phyloP scores from a whole-genome alignment of 1,140 invertebrate genomes.

The Ptiloglossa arizonensis region DNA sequence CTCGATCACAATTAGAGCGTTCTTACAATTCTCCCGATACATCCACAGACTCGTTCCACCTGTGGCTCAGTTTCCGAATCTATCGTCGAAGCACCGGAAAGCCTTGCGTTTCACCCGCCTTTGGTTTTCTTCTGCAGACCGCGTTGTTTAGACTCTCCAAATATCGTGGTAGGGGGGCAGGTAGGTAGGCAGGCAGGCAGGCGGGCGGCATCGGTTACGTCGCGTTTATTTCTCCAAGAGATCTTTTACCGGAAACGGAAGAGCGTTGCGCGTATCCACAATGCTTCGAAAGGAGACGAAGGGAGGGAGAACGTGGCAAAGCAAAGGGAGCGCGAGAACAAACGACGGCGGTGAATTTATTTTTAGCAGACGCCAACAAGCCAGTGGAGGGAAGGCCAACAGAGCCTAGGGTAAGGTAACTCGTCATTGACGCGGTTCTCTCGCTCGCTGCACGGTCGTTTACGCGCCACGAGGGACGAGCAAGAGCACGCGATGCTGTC shows the following conservation, averaged over 20 bases:
- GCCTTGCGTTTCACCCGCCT: too few relatives aligned
- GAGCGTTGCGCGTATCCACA: not conserved
- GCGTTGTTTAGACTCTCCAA: too few relatives aligned
- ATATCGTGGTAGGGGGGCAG: too few relatives aligned
- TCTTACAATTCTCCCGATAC: too few relatives aligned
- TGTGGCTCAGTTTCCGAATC: too few relatives aligned
- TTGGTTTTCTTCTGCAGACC: too few relatives aligned
- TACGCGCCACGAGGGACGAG: constrained; percentile 10
- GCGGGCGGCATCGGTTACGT: not conserved
- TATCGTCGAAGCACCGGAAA: too few relatives aligned
- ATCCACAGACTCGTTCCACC: too few relatives aligned
- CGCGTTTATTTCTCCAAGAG: too few relatives aligned
- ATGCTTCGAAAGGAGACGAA: not conserved
- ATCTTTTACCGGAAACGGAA: constrained; percentile 6
- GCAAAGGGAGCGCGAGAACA: not conserved
- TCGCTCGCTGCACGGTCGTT: not conserved
- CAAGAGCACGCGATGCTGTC: not conserved
- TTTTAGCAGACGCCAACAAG: constrained; percentile 35
- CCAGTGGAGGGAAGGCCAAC: too few relatives aligned
- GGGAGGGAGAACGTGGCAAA: not conserved
- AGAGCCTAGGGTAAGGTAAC: constrained; percentile 25
- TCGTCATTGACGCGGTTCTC: not conserved
- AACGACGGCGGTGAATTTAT: constrained; percentile 12
- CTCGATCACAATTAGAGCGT: too few relatives aligned
- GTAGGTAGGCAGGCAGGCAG: too few relatives aligned